Base-by-base conservation (phyloP, 2,888 invertebrate species). In the Argyra leucocephala region DNA sequence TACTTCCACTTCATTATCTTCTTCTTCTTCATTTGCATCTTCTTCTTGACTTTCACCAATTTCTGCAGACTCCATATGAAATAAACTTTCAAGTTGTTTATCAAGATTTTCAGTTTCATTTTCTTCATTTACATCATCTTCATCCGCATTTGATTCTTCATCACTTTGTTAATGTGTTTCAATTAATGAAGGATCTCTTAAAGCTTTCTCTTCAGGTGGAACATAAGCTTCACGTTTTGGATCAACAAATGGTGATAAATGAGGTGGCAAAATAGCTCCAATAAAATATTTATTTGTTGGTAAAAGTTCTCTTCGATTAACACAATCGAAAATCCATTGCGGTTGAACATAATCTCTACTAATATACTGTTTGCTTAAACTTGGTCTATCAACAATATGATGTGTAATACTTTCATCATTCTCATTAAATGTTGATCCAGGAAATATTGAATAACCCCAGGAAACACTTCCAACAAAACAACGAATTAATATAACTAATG, bases 291-390 rank as follows among this genome's bases (percentile, higher is more conserved):
- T 90, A 74, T 94, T 91, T 5, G 94, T 91, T 0, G 97, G 96
- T 65, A 97, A 81, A 63, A 96, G 80, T 69, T 86, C 83, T 64
- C 91, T 84, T 1, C 90, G 88, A 82, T 99, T 99, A 3, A 99
- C 86, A 75, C 91, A 89, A 81, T 99, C 99, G 81, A 95, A 97
- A 1, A 99, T 84, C 98, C 98, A 99, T 76, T 99, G 99, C 0
- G 99, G 98, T 80, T 99, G 99, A 18, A 99, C 82, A 77, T 98
- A 99, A 77, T 92, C 93, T 64, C 95, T 85, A 0, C 94, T 94
- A 36, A 96, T 85, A 75, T 87, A 94, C 74, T 92, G 89, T 71
- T 90, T 90, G 0, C 85, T 83, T 80, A 91, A 83, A n/a, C 82
- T 83, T 0, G 95, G 94, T 71, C 98, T 84, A 78, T 99, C 99